Base-by-base conservation (phyloP, 2,888 invertebrate species). In the Noctua pronuba region DNA sequence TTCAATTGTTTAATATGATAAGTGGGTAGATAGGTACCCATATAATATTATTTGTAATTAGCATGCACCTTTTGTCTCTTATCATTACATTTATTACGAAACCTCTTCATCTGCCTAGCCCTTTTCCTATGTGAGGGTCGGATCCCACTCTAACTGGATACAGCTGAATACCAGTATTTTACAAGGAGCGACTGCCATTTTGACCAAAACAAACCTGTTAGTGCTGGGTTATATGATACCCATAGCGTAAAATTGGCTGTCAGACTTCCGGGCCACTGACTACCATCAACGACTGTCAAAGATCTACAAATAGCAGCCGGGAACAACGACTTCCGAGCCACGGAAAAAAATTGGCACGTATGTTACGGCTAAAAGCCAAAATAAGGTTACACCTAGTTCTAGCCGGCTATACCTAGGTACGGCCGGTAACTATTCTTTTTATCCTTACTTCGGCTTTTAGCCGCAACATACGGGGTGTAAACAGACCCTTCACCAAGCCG, bases 1-100 rank as follows among this genome's bases (percentile, higher is more conserved):
- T 73, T 7, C 35, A 65, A 65, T 35, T 55, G 41, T 68, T 41
- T 72, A 70, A 24, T 68, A 35, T 35, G 41, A 38, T 55, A 55
- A 8, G 18, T 31, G 44, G 18, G n/a, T 69, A 58, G 16, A 28
- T 58, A 58, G 16, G 21, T 58, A 18, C 8, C 58, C 28, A 58
- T 58, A 7, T 60, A 35, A 18, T 67, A 66, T 35, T 49, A 52
- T 49, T 55, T 28, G 38, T 64, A 64, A 64, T 64, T 13, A 7
- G 38, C 64, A 60, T 52, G 52, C 24, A 68, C 24, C 16, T 41
- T 41, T 41, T 16, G 16, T 65, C 8, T 1, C 65, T 5, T 4
- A 62, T 21, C 10, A 62, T 62, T 62, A 60, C 11, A 31, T 60
- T 62, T 21, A 35, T 35, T 35, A 62, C 35, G 62, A 62, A 62